Conservation (phyloP, 1,140 invertebrate species). For the Euura lappo region DNA sequence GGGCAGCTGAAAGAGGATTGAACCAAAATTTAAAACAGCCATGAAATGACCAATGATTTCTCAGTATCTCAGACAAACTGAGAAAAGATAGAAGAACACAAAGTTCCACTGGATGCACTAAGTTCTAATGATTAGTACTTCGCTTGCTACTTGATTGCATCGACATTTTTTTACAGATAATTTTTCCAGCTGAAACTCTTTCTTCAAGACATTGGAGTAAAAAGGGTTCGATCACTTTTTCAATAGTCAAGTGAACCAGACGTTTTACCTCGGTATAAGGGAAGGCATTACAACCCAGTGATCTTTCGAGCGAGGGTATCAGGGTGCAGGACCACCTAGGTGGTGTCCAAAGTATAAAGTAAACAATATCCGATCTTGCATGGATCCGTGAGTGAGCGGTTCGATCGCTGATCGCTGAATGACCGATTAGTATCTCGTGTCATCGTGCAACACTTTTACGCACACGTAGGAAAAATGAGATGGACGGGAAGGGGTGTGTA, state of each 20-base stretch:
- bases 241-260: background rate
- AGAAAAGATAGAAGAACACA: too few relatives aligned
- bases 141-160: too few relatives aligned
- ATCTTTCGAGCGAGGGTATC: conserved; percentile 46
- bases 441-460: conserved; percentile 35
- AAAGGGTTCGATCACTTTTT: background rate
- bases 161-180: too few relatives aligned
- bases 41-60: background rate
- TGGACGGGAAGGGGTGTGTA: background rate
- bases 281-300: conserved; percentile 60
- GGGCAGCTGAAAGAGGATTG: background rate
- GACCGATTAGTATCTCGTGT: conserved; percentile 58
- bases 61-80: too few relatives aligned
- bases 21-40: background rate
- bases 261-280: conserved; percentile 30
- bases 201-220: background rate
- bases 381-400: conserved; percentile 35
- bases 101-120: too few relatives aligned
- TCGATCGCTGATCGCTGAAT: conserved; percentile 48
- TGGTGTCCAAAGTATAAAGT: conserved; percentile 54
- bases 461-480: background rate
- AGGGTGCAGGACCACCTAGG: conserved; percentile 56
- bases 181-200: too few relatives aligned
- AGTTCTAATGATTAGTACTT: too few relatives aligned
- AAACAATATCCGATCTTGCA: conserved; percentile 42